These are phyloP conservation scores for Meghimatium bilineatum DNA, from an alignment of 2,888 invertebrate species.

Conservation along the genomic window DNA sequence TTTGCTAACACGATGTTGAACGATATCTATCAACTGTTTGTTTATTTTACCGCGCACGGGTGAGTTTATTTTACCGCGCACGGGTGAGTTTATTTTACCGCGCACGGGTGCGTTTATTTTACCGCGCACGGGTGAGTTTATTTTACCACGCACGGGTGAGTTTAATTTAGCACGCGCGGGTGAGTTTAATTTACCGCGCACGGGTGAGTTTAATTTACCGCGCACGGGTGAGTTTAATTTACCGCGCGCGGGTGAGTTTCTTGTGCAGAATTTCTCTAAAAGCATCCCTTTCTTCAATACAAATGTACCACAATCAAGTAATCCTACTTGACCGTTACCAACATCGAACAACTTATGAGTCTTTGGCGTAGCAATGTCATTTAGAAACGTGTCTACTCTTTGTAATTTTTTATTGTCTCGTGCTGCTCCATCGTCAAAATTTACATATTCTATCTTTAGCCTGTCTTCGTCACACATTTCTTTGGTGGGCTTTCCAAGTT, in stretches of 20 bases:
- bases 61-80: no score
- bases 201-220: no score
- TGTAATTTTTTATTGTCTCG: background rate
- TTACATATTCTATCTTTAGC: background rate
- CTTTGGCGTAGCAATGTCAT: background rate
- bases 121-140: no score
- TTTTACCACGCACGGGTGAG: no score
- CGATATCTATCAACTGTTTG: no score
- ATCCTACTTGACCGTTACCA: background rate
- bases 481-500: background rate
- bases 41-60: no score
- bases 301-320: background rate
- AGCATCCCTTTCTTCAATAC: background rate
- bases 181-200: no score
- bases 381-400: background rate
- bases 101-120: no score
- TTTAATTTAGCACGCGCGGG: no score
- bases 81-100: no score
- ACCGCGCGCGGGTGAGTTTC: background rate
- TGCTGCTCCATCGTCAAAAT: background rate
- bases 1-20: no score
- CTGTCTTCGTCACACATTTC: background rate
- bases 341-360: background rate
- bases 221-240: no score
- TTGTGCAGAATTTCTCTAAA: background rate